Evolutionary conservation across 1,140 invertebrate species (phyloP), one percentile per base, ranked within the genome.

Genomic region (Conus ventricosus): DNA sequence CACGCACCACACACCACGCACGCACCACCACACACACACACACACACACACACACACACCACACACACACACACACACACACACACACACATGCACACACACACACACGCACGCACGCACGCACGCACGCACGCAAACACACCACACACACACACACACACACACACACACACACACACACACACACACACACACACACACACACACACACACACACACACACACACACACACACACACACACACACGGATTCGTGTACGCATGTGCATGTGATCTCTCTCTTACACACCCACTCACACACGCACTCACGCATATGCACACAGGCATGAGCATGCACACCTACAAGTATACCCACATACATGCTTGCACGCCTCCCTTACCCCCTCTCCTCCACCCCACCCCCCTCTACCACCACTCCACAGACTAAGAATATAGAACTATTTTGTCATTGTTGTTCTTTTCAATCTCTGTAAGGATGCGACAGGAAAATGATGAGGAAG

Each of bases 91-190:
- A 85, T 13, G 8, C 25, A 85, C 60, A 63, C 25, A 63, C 80
- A 82, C 80, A 82, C 71, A 75, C 6, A 75, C 71, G n/a, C 71
- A 6, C 80, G 51, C 80, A 55, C 7, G 25, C 80, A 55, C 80
- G 23, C 80, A 55, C 80, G 25, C 80, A 8, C 80, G 51, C 80
- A 5, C 80, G 51, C 80, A 55, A 2, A 6, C 80, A 55, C 80
- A 82, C 80, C 80, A 82, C 80, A 55, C 80, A 20, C 60, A 63
- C 60, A 63, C 60, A 20, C 17, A 20, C 60, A 20, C 60, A 63
- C 60, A 20, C 60, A 20, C 60, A 63, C 60, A 63, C 60, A 82
- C 80, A 55, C 80, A 82, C 80, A 55, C 80, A 20, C 60, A 63
- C 60, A 63, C 60, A 20, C 17, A 20, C 60, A 20, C 60, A 63